phyloP scores from a whole-genome alignment of 2,797 vertebrate species.

The Pseudocheirus occidentalis region DNA sequence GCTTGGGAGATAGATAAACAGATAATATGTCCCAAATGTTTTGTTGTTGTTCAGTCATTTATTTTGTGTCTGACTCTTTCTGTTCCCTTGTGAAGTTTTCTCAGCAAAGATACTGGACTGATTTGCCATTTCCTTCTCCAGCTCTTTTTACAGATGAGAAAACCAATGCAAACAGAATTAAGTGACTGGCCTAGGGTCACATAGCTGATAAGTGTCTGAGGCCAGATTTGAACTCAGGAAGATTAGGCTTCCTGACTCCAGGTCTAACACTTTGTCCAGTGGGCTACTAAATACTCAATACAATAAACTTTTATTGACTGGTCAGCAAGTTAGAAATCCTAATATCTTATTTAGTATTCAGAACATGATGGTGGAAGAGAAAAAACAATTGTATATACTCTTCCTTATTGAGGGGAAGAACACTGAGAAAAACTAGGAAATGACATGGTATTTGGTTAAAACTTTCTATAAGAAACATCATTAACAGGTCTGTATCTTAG shows the following conservation, averaged over 20 bases:
- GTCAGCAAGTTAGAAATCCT: conserved; percentile 57
- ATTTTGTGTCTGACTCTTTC: background rate
- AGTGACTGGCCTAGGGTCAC: background rate
- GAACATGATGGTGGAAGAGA: background rate
- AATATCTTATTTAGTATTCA: conserved; percentile 67
- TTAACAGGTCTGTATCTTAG: conserved; percentile 48
- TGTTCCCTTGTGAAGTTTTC: background rate
- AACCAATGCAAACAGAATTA: background rate
- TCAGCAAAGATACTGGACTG: background rate
- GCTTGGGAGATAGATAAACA: background rate
- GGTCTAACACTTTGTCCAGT: background rate
- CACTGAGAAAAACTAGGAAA: conserved; percentile 52
- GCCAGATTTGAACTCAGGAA: conserved; percentile 12
- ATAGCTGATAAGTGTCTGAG: background rate
- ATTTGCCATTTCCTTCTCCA: background rate
- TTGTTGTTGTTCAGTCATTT: background rate
- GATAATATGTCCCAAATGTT: background rate
- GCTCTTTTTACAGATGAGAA: background rate
- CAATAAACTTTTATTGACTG: conserved; percentile 58
- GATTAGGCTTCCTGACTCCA: conserved; percentile 9
- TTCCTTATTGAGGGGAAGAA: conserved; percentile 39
- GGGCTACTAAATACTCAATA: conserved; percentile 23
- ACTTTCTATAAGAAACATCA: conserved; percentile 66
- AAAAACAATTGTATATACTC: background rate
- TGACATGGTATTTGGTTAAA: conserved; percentile 60